phyloP scores from a whole-genome alignment of 2,888 invertebrate genomes.

The Sinohyriopsis cumingii region DNA sequence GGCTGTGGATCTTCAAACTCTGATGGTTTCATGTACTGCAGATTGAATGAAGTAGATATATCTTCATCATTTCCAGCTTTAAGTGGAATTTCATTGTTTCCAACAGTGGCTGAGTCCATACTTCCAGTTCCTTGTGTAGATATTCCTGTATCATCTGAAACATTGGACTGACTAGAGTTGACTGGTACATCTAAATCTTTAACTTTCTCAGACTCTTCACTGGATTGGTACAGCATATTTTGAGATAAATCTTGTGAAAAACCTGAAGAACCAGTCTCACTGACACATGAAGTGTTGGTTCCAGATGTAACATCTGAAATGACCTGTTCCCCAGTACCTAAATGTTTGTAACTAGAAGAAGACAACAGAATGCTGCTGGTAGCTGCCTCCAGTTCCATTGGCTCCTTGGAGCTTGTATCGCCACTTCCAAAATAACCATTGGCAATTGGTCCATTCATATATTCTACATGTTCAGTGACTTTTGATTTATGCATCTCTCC shows the following conservation, averaged over 20 bases:
- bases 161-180: too few species aligned
- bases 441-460: not conserved
- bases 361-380: not conserved
- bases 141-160: too few species aligned
- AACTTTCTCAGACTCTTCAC: too few species aligned
- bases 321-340: not conserved
- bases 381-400: not conserved
- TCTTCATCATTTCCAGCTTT: conserved; percentile 1
- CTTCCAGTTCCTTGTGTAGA: too few species aligned
- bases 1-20: conserved; percentile 1
- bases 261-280: not conserved
- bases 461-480: not conserved
- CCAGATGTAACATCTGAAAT: not conserved
- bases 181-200: too few species aligned
- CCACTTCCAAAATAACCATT: not conserved
- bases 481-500: not conserved
- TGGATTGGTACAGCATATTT: too few species aligned
- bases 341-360: too few species aligned
- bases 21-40: too few species aligned
- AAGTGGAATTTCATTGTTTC: too few species aligned
- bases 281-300: too few species aligned
- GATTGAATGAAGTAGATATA: conserved; percentile 2
- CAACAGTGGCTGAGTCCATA: too few species aligned
- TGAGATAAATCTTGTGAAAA: too few species aligned
- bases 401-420: not conserved